Conservation (phyloP, 64 coral and sea anemone species). For the Dendronephthya gigantea region DNA sequence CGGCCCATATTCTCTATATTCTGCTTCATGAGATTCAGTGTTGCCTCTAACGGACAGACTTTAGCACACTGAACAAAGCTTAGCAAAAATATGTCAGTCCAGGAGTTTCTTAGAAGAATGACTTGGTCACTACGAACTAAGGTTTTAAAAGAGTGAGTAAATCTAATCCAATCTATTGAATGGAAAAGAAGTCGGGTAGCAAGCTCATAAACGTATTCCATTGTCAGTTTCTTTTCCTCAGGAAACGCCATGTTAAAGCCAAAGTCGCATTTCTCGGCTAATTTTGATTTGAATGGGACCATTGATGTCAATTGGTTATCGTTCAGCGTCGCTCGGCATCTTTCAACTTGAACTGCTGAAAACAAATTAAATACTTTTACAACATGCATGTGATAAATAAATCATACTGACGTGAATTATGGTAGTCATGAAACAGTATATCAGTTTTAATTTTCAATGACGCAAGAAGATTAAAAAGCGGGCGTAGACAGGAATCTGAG, state of each 20-base stretch:
- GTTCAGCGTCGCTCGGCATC: conserved; percentile 20
- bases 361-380: too few species aligned
- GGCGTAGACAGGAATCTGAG: too few species aligned
- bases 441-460: too few species aligned
- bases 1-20: background rate
- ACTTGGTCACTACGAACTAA: conserved; percentile 63
- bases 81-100: conserved; percentile 88
- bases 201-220: conserved; percentile 97
- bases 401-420: too few species aligned
- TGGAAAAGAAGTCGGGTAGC: conserved; percentile 94
- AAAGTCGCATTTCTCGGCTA: background rate
- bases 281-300: background rate
- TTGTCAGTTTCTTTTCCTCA: conserved; percentile 55
- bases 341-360: conserved; percentile 89
- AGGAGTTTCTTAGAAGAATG: conserved; percentile 56
- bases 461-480: too few species aligned
- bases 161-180: conserved; percentile 75
- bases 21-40: background rate
- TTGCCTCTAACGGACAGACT: conserved; percentile 45
- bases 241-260: background rate
- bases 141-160: conserved; percentile 57
- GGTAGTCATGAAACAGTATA: too few species aligned
- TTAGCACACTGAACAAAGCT: conserved; percentile 71
- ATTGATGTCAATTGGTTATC: background rate
- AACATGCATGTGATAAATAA: too few species aligned